Evolutionary conservation across 2,797 vertebrate genomes (phyloP), one percentile per base, ranked within the genome.

Genomic region (Brachyalestes nurse): DNA sequence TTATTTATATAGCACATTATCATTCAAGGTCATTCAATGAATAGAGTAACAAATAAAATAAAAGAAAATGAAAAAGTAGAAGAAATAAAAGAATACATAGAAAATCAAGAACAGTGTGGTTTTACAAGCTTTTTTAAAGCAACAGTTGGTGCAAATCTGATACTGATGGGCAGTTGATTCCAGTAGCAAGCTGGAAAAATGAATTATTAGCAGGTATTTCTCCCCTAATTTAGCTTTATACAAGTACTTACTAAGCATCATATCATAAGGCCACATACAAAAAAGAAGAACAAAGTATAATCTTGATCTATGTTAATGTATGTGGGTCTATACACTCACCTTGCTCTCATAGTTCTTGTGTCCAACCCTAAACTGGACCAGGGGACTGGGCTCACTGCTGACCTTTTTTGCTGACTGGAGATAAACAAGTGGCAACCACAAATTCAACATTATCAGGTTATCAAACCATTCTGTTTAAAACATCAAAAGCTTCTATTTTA

Each of bases 381-480:
- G 93, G 0, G 98, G 97, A 85, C 93, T 98, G 72, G 98, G 98
- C 67, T 95, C 96, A 82, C 96, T 98, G 91, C 93, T 97, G 83
- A 97, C 93, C 86, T 98, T 99, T 91, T 98, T 99, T 82, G 95
- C 96, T 6, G 95, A 95, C 98, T 99, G 91, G 21, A 91, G 84
- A 85, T 57, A 51, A 79, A 75, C 34, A 83, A 77, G 42, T 72
- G 51, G 45, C 10, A 74, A 2, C 2, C 67, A 82, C 79, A 72
- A 85, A 1, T 7, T 6, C 28, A n/a, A 65, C 4, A 76, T 34
- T 38, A 65, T 45, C 19, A 67, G 1, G 9, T 60, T 12, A 49
- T 51, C 4, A 79, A 76, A 60, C 25, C 14, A 4, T 77, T 28
- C n/a, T 21, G 3, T 23, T 47, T 47, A 9, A 45, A 45, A n/a